Percentiles rank a stretch among this genome's conserved stretches.
Conservation (phyloP, 2,113 vertebrate species). For the Heliornis fulica region DNA sequence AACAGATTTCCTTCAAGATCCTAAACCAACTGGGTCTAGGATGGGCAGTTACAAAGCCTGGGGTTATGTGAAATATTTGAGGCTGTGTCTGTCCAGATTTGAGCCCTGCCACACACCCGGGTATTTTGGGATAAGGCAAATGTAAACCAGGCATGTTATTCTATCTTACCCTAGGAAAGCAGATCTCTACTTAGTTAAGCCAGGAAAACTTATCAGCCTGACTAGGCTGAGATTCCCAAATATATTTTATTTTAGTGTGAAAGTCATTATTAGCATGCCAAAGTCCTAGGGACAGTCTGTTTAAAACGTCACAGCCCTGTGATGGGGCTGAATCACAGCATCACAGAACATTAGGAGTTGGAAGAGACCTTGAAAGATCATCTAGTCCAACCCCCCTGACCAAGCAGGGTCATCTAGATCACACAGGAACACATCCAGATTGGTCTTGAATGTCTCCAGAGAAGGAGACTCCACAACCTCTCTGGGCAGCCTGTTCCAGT, state of each 20-base stretch:
- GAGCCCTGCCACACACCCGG: background rate
- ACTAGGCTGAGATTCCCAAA: background rate
- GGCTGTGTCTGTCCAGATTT: background rate
- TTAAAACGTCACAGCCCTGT: background rate
- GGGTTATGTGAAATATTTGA: background rate
- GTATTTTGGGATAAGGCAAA: background rate
- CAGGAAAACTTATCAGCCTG: background rate
- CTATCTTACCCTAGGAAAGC: background rate
- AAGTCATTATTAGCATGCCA: background rate
- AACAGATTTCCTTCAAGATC: background rate
- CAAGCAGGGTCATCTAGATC: too few relatives aligned
- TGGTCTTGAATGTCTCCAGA: too few relatives aligned
- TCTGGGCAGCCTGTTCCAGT: too few relatives aligned
- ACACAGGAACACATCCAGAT: too few relatives aligned
- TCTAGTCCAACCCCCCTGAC: too few relatives aligned
- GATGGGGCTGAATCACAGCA: too few relatives aligned
- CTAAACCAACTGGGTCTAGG: background rate
- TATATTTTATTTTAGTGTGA: background rate
- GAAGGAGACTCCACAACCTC: too few relatives aligned
- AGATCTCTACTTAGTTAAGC: background rate
- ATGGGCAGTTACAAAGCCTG: background rate
- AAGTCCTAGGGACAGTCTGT: background rate
- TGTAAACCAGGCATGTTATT: background rate
- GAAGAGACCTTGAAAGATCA: too few relatives aligned
- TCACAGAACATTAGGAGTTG: too few relatives aligned